A percentile compares a stretch with the other conserved stretches of the same genome.
Evolutionary conservation across 1,140 invertebrate genomes (phyloP).

Genomic region (Ceratosolen solmsi): DNA sequence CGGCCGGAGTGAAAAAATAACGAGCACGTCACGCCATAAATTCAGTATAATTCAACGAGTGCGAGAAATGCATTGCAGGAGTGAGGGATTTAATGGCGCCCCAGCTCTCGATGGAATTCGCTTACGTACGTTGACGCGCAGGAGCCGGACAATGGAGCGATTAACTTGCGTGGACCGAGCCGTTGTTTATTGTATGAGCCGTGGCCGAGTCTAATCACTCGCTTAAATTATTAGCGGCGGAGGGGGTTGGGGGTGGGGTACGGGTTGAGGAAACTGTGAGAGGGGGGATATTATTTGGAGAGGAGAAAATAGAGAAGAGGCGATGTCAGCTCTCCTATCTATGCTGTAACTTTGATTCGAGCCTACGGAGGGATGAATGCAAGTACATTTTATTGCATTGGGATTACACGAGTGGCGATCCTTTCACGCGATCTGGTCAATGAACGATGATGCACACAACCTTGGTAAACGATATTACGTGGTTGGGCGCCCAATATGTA

Average conservation of each 20-base stretch:
- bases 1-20: background rate
- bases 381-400: too few species aligned
- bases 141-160: slow-evolving; percentile 65
- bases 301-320: too few species aligned
- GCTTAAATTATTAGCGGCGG: slow-evolving; percentile 66
- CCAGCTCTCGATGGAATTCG: slow-evolving; percentile 54
- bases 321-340: too few species aligned
- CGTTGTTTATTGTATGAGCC: slow-evolving; percentile 65
- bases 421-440: background rate
- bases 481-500: too few species aligned
- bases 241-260: slow-evolving; percentile 36
- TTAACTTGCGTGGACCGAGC: slow-evolving; percentile 62
- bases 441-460: background rate
- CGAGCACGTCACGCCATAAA: background rate
- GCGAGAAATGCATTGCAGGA: background rate
- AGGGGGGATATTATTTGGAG: too few species aligned
- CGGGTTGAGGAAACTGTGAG: too few species aligned
- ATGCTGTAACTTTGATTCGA: background rate
- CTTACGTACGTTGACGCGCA: slow-evolving; percentile 57
- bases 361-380: too few species aligned
- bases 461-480: slow-evolving; percentile 4
- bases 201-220: slow-evolving; percentile 58
- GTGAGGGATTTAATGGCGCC: background rate
- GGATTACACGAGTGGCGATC: too few species aligned
- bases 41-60: slow-evolving; percentile 29